Base-by-base conservation (phyloP, 2,797 vertebrate genomes). In the Xyrichtys novacula region DNA sequence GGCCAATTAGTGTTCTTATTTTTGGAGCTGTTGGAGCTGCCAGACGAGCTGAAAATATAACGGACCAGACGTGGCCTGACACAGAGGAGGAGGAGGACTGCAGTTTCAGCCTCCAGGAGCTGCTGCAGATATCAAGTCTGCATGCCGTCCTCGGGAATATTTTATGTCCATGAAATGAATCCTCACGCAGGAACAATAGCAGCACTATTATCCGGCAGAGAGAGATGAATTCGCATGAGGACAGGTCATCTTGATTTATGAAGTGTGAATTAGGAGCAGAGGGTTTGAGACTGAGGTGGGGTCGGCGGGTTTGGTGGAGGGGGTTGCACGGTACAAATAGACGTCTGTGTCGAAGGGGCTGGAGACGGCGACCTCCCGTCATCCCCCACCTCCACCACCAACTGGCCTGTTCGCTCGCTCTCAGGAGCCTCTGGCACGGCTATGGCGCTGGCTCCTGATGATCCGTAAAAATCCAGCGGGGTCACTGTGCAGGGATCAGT, bases 221-320 rank as follows among this genome's bases (percentile, higher is more conserved):
- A 81, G 85, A 76, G 84, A 89, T 83, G 85, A 83, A 92, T 87
- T 87, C 83, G 78, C 85, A 83, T 11, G 76, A 75, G 85, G 88
- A 92, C 82, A 76, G 90, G 76, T 75, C 89, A 69, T 87, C 90
- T 83, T 92, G 91, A 94, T 93, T 94, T 92, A 94, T 92, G 92
- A 83, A 89, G 90, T 93, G 92, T 85, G 89, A 92, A 92, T 85
- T 80, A 80, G 80, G 87, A 90, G 85, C 85, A 82, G 86, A 89
- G 87, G 61, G 90, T 88, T 77, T 74, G 76, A 85, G 89, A 81
- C 81, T 82, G 8, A 83, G 90, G 81, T 76, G 81, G 88, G 80
- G 80, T 80, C 29, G 71, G 65, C 16, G 43, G 75, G 53, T 44
- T 44, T 42, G 62, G 66, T 9, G 20, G 66, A 29, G 65, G 60